Conservation (phyloP, 2,888 invertebrate species). For the Achlya flavicornis region DNA sequence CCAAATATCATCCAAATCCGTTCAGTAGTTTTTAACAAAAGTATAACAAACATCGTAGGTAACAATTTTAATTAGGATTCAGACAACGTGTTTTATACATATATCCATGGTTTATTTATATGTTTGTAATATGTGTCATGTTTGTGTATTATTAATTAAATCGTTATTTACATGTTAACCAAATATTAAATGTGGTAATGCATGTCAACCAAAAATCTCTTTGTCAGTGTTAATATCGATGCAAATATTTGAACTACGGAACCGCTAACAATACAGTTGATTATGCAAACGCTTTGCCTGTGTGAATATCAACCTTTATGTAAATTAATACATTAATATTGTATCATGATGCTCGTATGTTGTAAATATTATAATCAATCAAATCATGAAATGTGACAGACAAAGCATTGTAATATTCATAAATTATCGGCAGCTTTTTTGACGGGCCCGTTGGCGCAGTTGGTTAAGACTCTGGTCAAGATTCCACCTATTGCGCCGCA, state of each 20-base stretch:
- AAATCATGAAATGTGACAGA: not conserved
- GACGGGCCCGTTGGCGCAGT: too few relatives aligned
- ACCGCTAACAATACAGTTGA: not conserved
- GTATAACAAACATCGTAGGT: too few relatives aligned
- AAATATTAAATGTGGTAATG: not conserved
- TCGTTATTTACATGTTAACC: not conserved
- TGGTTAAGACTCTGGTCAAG: too few relatives aligned
- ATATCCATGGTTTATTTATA: too few relatives aligned
- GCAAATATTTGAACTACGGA: slow-evolving; percentile 4
- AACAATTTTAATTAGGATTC: too few relatives aligned
- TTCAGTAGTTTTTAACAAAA: too few relatives aligned
- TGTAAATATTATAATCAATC: not conserved
- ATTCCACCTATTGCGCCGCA: too few relatives aligned
- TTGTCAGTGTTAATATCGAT: not conserved
- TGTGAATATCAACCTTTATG: not conserved
- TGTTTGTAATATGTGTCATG: too few relatives aligned
- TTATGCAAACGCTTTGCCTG: slow-evolving; percentile 5
- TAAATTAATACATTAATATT: not conserved
- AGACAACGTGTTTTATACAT: too few relatives aligned
- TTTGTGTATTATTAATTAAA: not conserved
- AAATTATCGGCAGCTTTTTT: too few relatives aligned
- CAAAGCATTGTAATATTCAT: too few relatives aligned
- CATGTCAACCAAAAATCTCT: not conserved
- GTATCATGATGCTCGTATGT: not conserved
- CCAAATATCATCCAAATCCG: too few relatives aligned